Percentiles rank a stretch among this genome's conserved stretches.
Evolutionary conservation across 2,797 vertebrate species (phyloP).

Genomic region (Acanthurus tractus): DNA sequence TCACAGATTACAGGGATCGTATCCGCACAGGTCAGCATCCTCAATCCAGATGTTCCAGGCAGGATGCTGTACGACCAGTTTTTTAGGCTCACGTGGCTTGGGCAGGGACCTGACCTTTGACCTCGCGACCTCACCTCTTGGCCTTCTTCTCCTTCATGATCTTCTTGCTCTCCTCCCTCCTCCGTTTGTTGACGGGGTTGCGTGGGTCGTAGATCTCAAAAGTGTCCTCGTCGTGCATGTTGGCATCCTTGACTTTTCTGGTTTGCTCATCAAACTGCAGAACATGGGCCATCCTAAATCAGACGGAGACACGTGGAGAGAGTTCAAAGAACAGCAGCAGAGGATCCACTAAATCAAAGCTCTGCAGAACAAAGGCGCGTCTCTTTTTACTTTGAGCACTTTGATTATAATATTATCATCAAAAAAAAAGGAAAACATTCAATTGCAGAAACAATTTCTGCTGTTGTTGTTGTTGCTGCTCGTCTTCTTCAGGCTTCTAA

Average conservation of each 20-base stretch:
- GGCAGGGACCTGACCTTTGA: constrained; percentile 28
- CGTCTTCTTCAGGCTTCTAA: neutral
- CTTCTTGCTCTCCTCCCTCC: constrained; percentile 98
- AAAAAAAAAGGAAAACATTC: neutral
- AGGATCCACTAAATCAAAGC: constrained; percentile 68
- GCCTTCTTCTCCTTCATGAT: constrained; percentile 97
- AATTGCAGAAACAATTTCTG: neutral
- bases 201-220: constrained; percentile 98
- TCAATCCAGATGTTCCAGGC: constrained; percentile 66
- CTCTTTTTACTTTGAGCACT: neutral
- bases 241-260: constrained; percentile 98
- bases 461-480: neutral
- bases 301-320: constrained; percentile 54
- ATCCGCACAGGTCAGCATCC: constrained; percentile 32
- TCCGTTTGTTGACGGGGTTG: constrained; percentile 97
- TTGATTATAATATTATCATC: neutral
- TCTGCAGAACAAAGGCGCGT: constrained; percentile 4
- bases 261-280: constrained; percentile 97
- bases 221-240: constrained; percentile 96
- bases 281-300: constrained; percentile 93
- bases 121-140: constrained; percentile 86
- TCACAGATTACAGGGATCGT: constrained; percentile 56
- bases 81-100: constrained; percentile 24
- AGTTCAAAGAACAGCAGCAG: constrained; percentile 61
- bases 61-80: constrained; percentile 25